Evolutionary conservation across 53 echinoderm and acorn worm species (phyloP), one percentile per base, ranked within the genome.

Genomic region (Astropecten irregularis): DNA sequence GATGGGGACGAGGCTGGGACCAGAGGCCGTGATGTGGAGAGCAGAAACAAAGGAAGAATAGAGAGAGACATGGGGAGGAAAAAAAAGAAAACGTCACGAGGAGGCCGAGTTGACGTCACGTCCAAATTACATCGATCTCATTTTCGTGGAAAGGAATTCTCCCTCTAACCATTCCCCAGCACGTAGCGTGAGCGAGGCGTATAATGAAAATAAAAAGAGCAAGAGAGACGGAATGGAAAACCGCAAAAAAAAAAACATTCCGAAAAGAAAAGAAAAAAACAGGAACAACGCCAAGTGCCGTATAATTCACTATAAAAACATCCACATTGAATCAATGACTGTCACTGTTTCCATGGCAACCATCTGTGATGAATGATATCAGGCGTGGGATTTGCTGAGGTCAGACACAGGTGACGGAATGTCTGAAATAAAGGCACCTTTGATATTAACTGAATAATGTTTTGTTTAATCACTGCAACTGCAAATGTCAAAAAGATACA

Each of bases 141-240:
- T 8, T 61, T 79, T 61, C 61, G 18, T 9, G 79, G 62, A 79
- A 74, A 79, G 49, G 61, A 54, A 74, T 74, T 56, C 29, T 57
- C 56, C 36, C 37, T 18, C 37, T 13, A 74, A 20, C 44, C 10
- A 2, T 3, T 14, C 27, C 15, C 47, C 26, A n/a, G n/a, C n/a
- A n/a, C n/a, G n/a, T n/a, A n/a, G n/a, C n/a, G n/a, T n/a, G n/a
- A n/a, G n/a, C n/a, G n/a, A n/a, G n/a, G n/a, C n/a, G n/a, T n/a
- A n/a, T n/a, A n/a, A n/a, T n/a, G n/a, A n/a, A n/a, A n/a, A n/a
- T n/a, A n/a, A n/a, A n/a, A n/a, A n/a, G n/a, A n/a, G n/a, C n/a
- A n/a, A n/a, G n/a, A n/a, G n/a, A n/a, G n/a, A n/a, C n/a, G n/a
- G 29, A 28, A 8, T 1, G 6, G 2, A 30, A 6, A 30, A 58